Conservation (phyloP, 2,888 invertebrate species). For the Eupelmus urozonus region DNA sequence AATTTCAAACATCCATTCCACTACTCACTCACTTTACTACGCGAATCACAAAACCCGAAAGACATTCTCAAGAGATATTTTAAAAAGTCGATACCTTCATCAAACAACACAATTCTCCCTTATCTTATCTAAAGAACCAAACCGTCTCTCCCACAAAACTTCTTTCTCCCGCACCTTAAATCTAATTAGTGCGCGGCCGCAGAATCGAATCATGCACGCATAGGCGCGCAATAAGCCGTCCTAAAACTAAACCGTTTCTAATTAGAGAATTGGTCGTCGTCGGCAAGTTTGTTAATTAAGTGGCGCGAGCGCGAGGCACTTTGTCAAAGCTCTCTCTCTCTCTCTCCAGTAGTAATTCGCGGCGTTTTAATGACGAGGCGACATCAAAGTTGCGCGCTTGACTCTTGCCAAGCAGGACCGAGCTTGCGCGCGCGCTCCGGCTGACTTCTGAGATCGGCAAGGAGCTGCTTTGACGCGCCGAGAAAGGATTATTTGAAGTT, state of each 20-base stretch:
- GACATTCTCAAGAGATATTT: too few species aligned
- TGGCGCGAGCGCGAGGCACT: slow-evolving; percentile 43
- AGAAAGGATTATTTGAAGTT: background rate
- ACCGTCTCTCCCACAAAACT: too few species aligned
- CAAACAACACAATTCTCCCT: too few species aligned
- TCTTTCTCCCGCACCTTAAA: slow-evolving; percentile 18
- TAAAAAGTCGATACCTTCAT: too few species aligned
- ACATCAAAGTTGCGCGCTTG: slow-evolving; percentile 34
- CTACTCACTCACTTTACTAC: too few species aligned
- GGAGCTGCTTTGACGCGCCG: slow-evolving; percentile 4
- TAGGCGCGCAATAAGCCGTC: slow-evolving; percentile 16
- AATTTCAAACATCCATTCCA: too few species aligned
- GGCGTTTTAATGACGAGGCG: slow-evolving; percentile 42
- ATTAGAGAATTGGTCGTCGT: slow-evolving; percentile 53
- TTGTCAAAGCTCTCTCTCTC: slow-evolving; percentile 19
- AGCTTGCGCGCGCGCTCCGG: background rate
- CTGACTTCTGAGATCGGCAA: background rate
- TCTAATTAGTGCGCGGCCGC: slow-evolving; percentile 40
- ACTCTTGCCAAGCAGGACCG: background rate
- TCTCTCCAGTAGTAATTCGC: slow-evolving; percentile 19
- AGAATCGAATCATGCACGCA: slow-evolving; percentile 37
- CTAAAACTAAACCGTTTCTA: slow-evolving; percentile 47
- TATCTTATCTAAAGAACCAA: too few species aligned
- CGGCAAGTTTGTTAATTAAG: slow-evolving; percentile 58
- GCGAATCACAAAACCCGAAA: too few species aligned